Percentiles rank a stretch among this genome's conserved stretches.
Conservation (phyloP, 2,797 vertebrate species). For the Pangasius mekongensis region DNA sequence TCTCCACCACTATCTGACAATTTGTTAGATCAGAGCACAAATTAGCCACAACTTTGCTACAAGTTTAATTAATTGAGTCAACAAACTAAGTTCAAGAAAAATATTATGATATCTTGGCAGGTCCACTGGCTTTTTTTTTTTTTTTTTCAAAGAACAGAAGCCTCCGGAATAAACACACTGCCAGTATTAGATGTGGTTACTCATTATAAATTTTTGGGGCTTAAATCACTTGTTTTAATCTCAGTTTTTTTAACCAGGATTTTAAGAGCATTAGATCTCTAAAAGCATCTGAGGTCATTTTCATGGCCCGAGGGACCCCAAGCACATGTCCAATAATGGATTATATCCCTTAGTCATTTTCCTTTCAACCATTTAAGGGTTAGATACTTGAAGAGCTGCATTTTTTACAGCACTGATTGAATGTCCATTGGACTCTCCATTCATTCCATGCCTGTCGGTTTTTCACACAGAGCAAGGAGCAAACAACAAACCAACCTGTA, state of each 20-base stretch:
- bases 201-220: neutral
- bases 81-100: neutral
- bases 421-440: constrained; percentile 56
- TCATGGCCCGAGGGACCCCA: constrained; percentile 49
- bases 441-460: constrained; percentile 60
- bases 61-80: neutral
- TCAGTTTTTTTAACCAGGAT: neutral
- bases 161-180: neutral
- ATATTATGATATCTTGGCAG: neutral
- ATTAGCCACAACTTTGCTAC: neutral
- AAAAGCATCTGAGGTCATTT: constrained; percentile 41
- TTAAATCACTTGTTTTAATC: constrained; percentile 8
- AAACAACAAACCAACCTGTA: constrained; percentile 37
- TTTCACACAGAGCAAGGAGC: constrained; percentile 55
- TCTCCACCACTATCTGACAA: neutral
- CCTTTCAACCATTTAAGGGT: constrained; percentile 59
- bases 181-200: neutral
- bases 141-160: neutral
- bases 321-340: constrained; percentile 48
- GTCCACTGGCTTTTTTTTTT: neutral
- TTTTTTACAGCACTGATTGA: constrained; percentile 61
- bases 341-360: constrained; percentile 43
- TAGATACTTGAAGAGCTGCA: constrained; percentile 54
- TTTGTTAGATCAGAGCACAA: neutral
- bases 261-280: neutral